phyloP scores from a whole-genome alignment of 2,113 vertebrate genomes.

The Taurulus bubalis region DNA sequence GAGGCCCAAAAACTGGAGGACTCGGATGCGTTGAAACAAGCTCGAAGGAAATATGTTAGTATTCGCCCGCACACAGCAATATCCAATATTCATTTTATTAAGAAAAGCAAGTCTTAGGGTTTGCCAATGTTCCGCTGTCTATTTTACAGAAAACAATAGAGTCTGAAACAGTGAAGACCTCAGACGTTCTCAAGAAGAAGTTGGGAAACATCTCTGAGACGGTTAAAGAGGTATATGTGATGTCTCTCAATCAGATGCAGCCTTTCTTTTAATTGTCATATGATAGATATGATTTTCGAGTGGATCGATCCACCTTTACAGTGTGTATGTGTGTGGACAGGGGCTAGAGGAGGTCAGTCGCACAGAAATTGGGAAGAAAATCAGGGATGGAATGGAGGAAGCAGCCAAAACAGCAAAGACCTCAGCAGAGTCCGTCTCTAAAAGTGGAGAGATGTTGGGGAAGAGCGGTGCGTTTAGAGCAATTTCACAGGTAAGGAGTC shows the following conservation, averaged over 20 bases:
- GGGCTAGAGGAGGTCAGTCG: slow-evolving; percentile 92
- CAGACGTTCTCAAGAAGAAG: slow-evolving; percentile 92
- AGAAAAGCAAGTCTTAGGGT: neutral
- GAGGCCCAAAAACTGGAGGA: slow-evolving; percentile 95
- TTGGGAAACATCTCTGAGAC: slow-evolving; percentile 89
- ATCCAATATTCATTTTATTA: neutral
- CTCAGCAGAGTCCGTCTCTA: slow-evolving; percentile 90
- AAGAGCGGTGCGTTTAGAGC: slow-evolving; percentile 91
- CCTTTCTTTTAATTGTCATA: neutral
- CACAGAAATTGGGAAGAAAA: slow-evolving; percentile 92
- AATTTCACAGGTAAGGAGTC: slow-evolving; percentile 89
- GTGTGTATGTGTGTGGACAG: slow-evolving; percentile 66
- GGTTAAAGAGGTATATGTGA: slow-evolving; percentile 89
- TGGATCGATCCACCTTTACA: neutral
- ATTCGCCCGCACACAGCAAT: neutral
- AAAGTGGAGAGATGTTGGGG: slow-evolving; percentile 91
- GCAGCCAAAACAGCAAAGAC: slow-evolving; percentile 93
- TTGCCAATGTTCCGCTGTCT: neutral
- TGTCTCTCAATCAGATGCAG: neutral
- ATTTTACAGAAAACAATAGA: slow-evolving; percentile 92
- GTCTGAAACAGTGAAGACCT: slow-evolving; percentile 93
- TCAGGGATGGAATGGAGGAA: slow-evolving; percentile 93
- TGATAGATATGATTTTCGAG: neutral
- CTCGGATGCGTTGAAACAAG: slow-evolving; percentile 92
- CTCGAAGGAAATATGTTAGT: slow-evolving; percentile 95